Conservation (phyloP, 2,888 invertebrate genomes). For the Drosophila recens region DNA sequence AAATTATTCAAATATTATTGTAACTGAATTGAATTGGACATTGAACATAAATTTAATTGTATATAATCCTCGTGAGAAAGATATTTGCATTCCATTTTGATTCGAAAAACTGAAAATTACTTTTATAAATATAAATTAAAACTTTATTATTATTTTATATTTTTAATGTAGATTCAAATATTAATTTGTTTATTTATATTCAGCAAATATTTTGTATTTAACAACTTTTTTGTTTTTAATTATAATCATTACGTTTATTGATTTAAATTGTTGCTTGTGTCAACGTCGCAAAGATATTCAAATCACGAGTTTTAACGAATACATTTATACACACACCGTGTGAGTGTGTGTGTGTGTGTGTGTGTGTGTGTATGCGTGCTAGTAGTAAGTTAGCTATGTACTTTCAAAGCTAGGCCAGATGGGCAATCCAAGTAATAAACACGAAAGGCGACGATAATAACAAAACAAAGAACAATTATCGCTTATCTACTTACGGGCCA, state of each 20-base stretch:
- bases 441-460: conserved; percentile 55
- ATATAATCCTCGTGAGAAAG: too few species aligned
- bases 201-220: neutral
- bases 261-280: conserved; percentile 11
- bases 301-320: conserved; percentile 44
- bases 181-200: too few species aligned
- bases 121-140: too few species aligned
- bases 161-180: too few species aligned
- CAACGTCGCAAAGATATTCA: conserved; percentile 25
- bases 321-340: conserved; percentile 1
- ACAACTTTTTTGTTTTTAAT: neutral
- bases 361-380: too few species aligned
- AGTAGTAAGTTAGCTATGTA: conserved; percentile 9
- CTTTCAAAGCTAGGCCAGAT: conserved; percentile 12
- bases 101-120: neutral
- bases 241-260: neutral
- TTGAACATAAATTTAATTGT: neutral
- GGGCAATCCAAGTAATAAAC: conserved; percentile 58
- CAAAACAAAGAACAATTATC: conserved; percentile 54
- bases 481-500: conserved; percentile 46
- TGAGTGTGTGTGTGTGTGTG: conserved; percentile 4
- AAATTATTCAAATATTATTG: neutral
- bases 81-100: too few species aligned
- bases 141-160: too few species aligned
- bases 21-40: neutral